Evolutionary conservation across 2,888 invertebrate species (phyloP).

Genomic region (Arctia plantaginis): DNA sequence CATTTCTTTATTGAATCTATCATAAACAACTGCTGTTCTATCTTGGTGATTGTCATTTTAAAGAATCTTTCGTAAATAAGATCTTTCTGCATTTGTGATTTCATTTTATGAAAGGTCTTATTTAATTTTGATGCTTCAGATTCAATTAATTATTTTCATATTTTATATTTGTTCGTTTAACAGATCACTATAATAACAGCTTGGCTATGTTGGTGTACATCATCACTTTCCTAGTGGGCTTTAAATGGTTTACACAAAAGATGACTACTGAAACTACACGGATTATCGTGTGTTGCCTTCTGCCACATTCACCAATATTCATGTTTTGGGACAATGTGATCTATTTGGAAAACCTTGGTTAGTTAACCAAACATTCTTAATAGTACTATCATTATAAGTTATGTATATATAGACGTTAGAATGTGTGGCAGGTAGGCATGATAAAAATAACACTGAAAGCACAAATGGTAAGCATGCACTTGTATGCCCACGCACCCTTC

Average conservation of each 20-base stretch:
- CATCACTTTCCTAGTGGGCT: slow-evolving; percentile 30
- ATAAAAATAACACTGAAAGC: too few relatives aligned
- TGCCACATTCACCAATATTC: slow-evolving; percentile 38
- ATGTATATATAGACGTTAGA: background rate
- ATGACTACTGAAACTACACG: background rate
- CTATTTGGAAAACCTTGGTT: slow-evolving; percentile 31
- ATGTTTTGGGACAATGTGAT: slow-evolving; percentile 37
- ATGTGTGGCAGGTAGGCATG: too few relatives aligned
- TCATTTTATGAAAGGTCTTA: too few relatives aligned
- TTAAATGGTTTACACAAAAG: slow-evolving; percentile 20
- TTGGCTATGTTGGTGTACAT: slow-evolving; percentile 28
- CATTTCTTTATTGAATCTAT: background rate
- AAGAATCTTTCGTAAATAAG: background rate
- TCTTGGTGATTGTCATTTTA: too few relatives aligned
- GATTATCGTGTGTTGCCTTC: slow-evolving; percentile 14
- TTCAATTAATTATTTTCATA: background rate
- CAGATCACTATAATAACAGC: slow-evolving; percentile 26
- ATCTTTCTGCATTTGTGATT: too few relatives aligned
- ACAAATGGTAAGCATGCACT: too few relatives aligned
- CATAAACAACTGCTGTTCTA: too few relatives aligned
- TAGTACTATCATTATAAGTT: background rate
- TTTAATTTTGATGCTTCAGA: background rate
- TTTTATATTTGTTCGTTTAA: background rate
- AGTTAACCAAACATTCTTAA: slow-evolving; percentile 12
- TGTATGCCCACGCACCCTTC: too few relatives aligned